Evolutionary conservation across 2,888 invertebrate genomes (phyloP).

Genomic region (Drosophila prostipennis): DNA sequence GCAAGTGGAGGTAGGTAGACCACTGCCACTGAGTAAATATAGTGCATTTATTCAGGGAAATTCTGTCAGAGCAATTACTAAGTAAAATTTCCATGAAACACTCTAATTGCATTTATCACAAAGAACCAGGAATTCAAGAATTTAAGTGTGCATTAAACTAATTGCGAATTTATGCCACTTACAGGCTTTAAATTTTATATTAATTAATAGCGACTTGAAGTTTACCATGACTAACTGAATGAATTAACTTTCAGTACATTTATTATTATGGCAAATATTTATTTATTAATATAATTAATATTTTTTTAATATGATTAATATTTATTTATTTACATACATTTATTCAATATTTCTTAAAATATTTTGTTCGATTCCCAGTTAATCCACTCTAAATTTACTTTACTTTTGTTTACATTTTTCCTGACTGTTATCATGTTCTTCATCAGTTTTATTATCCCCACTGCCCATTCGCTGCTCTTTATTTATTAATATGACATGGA

Average conservation of each 20-base stretch:
- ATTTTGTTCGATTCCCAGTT: neutral
- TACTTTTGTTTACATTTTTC: neutral
- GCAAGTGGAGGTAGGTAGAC: neutral
- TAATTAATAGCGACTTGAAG: too few relatives aligned
- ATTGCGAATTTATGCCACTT: neutral
- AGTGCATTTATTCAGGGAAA: neutral
- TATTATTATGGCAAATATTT: too few relatives aligned
- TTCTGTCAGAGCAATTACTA: neutral
- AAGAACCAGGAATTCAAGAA: neutral
- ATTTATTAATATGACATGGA: neutral
- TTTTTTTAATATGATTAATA: too few relatives aligned
- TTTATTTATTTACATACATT: too few relatives aligned
- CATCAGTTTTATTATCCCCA: neutral
- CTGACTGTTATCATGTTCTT: neutral
- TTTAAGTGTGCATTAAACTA: too few relatives aligned
- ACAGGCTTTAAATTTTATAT: too few relatives aligned
- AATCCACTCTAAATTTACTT: neutral
- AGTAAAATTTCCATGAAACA: neutral
- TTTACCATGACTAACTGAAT: too few relatives aligned
- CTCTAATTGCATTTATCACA: neutral
- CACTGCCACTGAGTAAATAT: neutral
- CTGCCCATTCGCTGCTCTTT: neutral
- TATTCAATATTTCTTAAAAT: too few relatives aligned
- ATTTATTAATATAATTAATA: too few relatives aligned
- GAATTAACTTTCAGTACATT: too few relatives aligned